Base-by-base conservation (phyloP, 2,797 vertebrate genomes). In the Leptodactylus fallax region DNA sequence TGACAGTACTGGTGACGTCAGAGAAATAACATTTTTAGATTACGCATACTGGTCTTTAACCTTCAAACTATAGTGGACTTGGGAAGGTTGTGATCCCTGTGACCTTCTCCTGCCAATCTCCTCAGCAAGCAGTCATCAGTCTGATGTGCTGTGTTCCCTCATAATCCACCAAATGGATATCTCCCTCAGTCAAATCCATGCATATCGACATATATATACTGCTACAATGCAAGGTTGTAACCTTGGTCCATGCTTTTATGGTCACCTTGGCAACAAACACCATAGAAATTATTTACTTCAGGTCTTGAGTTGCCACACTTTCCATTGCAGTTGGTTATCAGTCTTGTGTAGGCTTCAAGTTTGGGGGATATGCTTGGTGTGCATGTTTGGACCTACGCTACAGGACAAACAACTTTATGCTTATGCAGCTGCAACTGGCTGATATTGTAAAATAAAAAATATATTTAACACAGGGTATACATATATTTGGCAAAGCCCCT, bases 211-310 rank as follows among this genome's bases (percentile, higher is more conserved):
- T 49, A 65, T 82, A 25, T 49, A 45, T 12, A 45, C 36, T 74
- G 36, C 47, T 17, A 51, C 56, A 55, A 61, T n/a, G 5, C 21
- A 17, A 78, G 49, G 7, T 16, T 56, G 8, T 78, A 79, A 84
- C 67, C 74, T 69, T 69, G 78, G 6, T 60, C 78, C 55, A 45
- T 81, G 78, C 25, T 58, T 78, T 36, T 19, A 63, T 58, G 58
- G 58, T 86, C 71, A 86, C 80, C 85, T 83, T 86, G 71, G 86
- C 79, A 85, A 86, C 71, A 58, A 82, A 78, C 51, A 60, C 51
- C 4, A 60, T 6, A 67, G 23, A 27, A 83, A 65, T 83, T 25
- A 63, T 76, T 82, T 69, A 87, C 72, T 8, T 45, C 3, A 25
- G 14, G 19, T 49, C 49, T 7, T n/a, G 47, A 53, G 36, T 76